A percentile compares a stretch with the other conserved stretches of the same genome.
Conservation (phyloP, 2,797 vertebrate genomes). For the Dromococcyx pavoninus region DNA sequence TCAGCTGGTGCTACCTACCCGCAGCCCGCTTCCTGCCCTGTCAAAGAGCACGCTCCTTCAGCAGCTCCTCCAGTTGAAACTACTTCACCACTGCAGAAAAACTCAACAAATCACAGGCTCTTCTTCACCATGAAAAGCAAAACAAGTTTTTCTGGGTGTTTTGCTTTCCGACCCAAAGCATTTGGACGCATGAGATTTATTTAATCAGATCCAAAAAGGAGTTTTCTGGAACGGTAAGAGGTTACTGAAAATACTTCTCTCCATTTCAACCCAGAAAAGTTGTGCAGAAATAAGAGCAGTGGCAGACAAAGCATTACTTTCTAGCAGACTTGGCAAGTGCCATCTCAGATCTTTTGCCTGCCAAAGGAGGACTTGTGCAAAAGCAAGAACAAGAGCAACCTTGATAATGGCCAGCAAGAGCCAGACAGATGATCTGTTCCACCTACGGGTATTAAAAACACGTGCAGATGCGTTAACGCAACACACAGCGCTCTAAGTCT, state of each 20-base stretch:
- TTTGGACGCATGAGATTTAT: background rate
- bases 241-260: background rate
- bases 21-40: constrained; percentile 57
- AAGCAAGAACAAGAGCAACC: background rate
- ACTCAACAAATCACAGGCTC: background rate
- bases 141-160: background rate
- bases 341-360: background rate
- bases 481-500: rapidly evolving
- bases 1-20: constrained; percentile 53
- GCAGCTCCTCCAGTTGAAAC: background rate
- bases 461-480: background rate
- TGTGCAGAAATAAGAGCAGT: background rate
- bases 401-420: background rate
- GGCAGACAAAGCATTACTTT: background rate
- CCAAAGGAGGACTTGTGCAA: background rate
- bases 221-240: background rate
- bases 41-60: background rate
- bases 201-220: background rate
- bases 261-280: background rate
- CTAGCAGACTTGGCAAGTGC: background rate
- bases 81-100: background rate
- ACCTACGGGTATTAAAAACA: background rate
- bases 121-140: background rate
- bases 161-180: background rate
- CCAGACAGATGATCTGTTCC: background rate